Evolutionary conservation across 1,140 invertebrate species (phyloP).

Genomic region (Alviniconcha marisindica): DNA sequence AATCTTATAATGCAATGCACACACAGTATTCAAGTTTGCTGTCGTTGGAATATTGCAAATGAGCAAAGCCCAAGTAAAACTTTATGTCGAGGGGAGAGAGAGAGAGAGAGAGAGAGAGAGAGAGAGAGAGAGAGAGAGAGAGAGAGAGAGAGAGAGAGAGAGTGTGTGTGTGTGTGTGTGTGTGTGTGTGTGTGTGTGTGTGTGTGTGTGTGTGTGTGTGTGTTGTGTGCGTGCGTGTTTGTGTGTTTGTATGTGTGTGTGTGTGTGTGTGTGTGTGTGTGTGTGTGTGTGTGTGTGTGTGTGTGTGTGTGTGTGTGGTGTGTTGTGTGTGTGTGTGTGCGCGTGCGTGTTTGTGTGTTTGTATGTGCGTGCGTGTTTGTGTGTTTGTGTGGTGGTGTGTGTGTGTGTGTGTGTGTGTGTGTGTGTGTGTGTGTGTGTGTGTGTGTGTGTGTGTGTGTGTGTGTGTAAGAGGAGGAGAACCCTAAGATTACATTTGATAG

Average conservation of each 20-base stretch:
- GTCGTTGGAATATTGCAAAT: too few species aligned
- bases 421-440: constrained; percentile 1
- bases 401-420: constrained; percentile 13
- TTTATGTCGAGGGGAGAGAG: background rate
- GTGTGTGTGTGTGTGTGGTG: background rate
- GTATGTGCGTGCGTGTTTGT: background rate
- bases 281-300: constrained; percentile 7
- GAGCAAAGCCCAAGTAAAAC: too few species aligned
- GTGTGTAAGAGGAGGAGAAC: too few species aligned
- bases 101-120: background rate
- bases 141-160: background rate
- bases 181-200: too few species aligned
- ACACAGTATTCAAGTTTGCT: too few species aligned
- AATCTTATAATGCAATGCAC: too few species aligned
- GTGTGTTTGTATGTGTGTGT: constrained; percentile 9
- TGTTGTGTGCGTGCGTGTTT: background rate
- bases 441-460: background rate
- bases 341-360: background rate
- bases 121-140: background rate
- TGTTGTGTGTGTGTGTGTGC: background rate
- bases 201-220: too few species aligned
- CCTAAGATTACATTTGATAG: too few species aligned
- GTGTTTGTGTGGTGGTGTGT: background rate
- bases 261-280: constrained; percentile 6
- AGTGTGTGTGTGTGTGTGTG: too few species aligned